Base-by-base conservation (phyloP, 2,888 invertebrate species). In the Noctua fimbriata region DNA sequence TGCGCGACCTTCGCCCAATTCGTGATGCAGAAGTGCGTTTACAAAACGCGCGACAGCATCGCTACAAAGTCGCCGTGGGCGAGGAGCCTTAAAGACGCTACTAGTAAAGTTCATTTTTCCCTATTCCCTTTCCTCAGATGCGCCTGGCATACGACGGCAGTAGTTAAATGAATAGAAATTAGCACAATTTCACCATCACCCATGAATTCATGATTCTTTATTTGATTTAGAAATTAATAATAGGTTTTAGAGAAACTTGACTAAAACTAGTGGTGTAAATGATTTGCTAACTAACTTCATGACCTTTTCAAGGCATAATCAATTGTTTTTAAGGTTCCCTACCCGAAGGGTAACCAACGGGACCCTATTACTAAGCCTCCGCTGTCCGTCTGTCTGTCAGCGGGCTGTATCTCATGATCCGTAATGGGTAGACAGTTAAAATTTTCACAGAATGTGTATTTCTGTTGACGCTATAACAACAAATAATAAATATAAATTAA, bases 281-380 rank as follows among this genome's bases (percentile, higher is more conserved):
- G 52, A 52, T 83, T 81, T 83, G 65, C 44, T 7, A 28, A 76
- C n/a, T 41, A 70, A 77, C 69, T 58, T 28, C 32, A 44, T 65
- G 55, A 41, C n/a, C 49, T 69, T 6, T 49, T 5, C 1, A 66
- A 52, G 36, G 5, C 58, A 52, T 66, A 7, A 10, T 58, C 49
- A 83, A 49, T 47, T 60, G 18, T 55, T 24, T 60, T 49, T 71
- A 44, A 7, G 41, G 41, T 41, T 41, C 41, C 7, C 0, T 41
- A 41, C 41, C 7, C 41, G 9, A 41, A 41, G 7, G 41, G 41
- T 41, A 7, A 41, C 41, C 7, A 41, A 41, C 41, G 7, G 41
- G 41, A 41, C 41, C 7, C 41, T 41, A 41, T 41, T 7, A 41
- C 41, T 41, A 41, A 41, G 41, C 41, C 41, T 41, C 41, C 41